Conservation (phyloP, 1,140 invertebrate genomes). For the Euwallacea similis region DNA sequence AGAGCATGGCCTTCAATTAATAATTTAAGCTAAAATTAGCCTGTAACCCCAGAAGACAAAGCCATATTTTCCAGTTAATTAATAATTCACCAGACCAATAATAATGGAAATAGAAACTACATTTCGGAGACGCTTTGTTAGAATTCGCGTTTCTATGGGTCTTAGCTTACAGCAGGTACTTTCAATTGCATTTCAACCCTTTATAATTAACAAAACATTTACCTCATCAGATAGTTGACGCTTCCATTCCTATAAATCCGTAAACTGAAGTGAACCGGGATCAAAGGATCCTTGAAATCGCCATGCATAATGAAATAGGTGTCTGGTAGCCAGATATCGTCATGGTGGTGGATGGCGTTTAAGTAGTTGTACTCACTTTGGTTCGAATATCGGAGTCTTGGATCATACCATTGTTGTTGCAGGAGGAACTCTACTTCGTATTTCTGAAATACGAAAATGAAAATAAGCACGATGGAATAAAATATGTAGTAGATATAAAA, state of each 20-base stretch:
- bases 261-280: constrained; percentile 87
- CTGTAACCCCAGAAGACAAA: too few relatives aligned
- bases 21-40: too few relatives aligned
- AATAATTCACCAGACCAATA: too few relatives aligned
- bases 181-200: too few relatives aligned
- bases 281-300: constrained; percentile 89
- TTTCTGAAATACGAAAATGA: constrained; percentile 65
- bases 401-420: constrained; percentile 89
- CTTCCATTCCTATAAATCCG: constrained; percentile 89
- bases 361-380: constrained; percentile 81
- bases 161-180: background rate
- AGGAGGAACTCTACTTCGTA: constrained; percentile 92
- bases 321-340: constrained; percentile 88
- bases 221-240: constrained; percentile 90
- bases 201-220: constrained; percentile 45
- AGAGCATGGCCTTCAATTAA: too few relatives aligned
- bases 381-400: constrained; percentile 81
- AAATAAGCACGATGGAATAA: too few relatives aligned
- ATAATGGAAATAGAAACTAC: too few relatives aligned
- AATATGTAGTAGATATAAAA: too few relatives aligned
- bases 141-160: constrained; percentile 7
- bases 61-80: too few relatives aligned
- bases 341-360: constrained; percentile 88
- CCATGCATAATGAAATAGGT: constrained; percentile 95
- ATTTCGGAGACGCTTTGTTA: background rate